Evolutionary conservation across 1,140 invertebrate genomes (phyloP), one percentile per base, ranked within the genome.

Genomic region (Hypothenemus hampei): DNA sequence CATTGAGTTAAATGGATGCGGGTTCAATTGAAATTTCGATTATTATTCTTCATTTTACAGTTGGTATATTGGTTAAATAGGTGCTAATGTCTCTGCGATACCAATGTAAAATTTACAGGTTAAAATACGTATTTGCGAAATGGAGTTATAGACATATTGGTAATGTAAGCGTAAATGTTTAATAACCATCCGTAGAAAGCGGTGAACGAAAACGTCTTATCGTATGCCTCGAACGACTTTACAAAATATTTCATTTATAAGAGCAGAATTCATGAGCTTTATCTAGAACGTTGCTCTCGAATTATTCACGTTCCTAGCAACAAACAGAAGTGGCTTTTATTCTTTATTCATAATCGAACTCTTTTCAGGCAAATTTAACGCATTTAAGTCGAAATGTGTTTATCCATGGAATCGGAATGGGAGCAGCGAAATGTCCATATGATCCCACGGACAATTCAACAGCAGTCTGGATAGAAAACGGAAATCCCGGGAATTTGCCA

Each of bases 401-500:
- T 72, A 82, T 89, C 54, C 86, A 86, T 48, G 87, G 87, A 36
- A 82, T 89, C 53, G 87, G 87, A 6, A 77, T 85, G 64, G 88
- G 87, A 20, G 88, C 91, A 60, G 89, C 87, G 57, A 89, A 91
- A 73, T 93, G 89, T 73, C 89, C 90, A 41, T 91, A 89, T 72
- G 88, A 93, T 77, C 88, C 89, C 0, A 81, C 84, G 58, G 86
- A 93, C 75, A 93, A 93, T 76, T 87, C 86, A 55, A 93, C 90
- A 37, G 89, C 89, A 20, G 82, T 93, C 56, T 92, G 87, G 85
- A 87, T 91, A 65, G 86, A 88, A 66, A 75, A 80, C 49, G 89
- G 90, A 60, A 93, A 93, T 76, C 89, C 89, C 45, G 87, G 84
- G 56, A 83, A 81, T 61, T 75, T 91, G 57, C 83, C 89, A 35